Base-by-base conservation (phyloP, 2,888 invertebrate species). In the Tetheella fluctuosa region DNA sequence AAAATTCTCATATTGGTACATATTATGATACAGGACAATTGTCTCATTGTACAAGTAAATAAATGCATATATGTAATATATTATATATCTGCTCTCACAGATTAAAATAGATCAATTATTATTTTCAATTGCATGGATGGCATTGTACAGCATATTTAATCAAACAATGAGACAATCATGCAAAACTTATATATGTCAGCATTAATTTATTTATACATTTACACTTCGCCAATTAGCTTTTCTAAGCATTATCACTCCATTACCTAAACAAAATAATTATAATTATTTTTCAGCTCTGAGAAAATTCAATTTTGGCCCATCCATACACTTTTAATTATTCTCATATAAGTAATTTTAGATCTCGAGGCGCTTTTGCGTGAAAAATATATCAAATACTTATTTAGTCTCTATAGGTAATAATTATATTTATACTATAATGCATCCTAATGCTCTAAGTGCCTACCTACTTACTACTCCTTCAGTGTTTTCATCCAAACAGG, bases 141-240 rank as follows among this genome's bases (percentile, higher is more conserved):
- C 15, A n/a, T 53, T 23, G 53, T 7, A 53, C 25, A 53, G n/a
- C 3, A 25, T 63, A 67, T 69, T 74, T 70, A 73, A 67, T 74
- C 83, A 85, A 81, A 81, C 69, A 85, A 81, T 80, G 82, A 81
- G 84, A 85, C 86, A 84, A 79, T 76, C 75, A 74, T 73, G 74
- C 61, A 74, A 64, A 81, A 80, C 79, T 83, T 81, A 81, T 79
- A n/a, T n/a, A 77, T 80, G 80, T 81, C 85, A 85, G 86, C 83
- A 85, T 87, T 86, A 82, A 84, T 89, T 88, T 90, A 87, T 88
- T 88, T 90, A 87, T 88, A 91, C 89, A 91, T 89, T 89, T 90
- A 90, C 87, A 88, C 79, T 83, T 85, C n/a, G 83, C 86, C 86
- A 79, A 83, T 86, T 84, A 86, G 83, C 85, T 83, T 85, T 80